phyloP scores from a whole-genome alignment of 2,888 invertebrate species.

The Eupithecia tripunctaria region DNA sequence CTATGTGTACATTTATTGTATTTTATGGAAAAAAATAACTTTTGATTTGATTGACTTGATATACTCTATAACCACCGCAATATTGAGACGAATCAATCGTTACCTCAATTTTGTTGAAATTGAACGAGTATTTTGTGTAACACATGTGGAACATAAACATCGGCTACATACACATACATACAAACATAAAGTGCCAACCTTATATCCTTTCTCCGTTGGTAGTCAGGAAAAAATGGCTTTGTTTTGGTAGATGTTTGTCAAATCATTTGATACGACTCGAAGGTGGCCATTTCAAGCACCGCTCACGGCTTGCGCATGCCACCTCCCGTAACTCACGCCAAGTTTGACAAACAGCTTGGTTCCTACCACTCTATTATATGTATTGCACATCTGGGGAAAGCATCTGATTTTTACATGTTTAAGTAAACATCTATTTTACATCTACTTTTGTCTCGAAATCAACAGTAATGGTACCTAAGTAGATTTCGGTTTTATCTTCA shows the following conservation, averaged over 20 bases:
- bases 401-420: background rate
- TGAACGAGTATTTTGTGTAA: too few relatives aligned
- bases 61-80: too few relatives aligned
- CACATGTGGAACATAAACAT: too few relatives aligned
- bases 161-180: too few relatives aligned
- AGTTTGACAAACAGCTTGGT: conserved; percentile 15
- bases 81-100: too few relatives aligned
- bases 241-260: background rate
- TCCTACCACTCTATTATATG: conserved; percentile 9
- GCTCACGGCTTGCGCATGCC: background rate
- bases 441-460: background rate
- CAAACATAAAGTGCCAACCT: too few relatives aligned
- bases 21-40: too few relatives aligned
- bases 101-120: too few relatives aligned
- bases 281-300: conserved; percentile 8
- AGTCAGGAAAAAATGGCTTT: background rate
- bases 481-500: background rate
- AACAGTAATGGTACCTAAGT: background rate
- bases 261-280: background rate
- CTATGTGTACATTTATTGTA: too few relatives aligned
- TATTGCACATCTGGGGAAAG: background rate
- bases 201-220: too few relatives aligned
- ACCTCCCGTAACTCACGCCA: conserved; percentile 10
- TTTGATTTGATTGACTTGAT: too few relatives aligned
- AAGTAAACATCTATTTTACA: background rate